Evolutionary conservation across 2,113 vertebrate species (phyloP).

Genomic region (Dicentrarchus labrax): DNA sequence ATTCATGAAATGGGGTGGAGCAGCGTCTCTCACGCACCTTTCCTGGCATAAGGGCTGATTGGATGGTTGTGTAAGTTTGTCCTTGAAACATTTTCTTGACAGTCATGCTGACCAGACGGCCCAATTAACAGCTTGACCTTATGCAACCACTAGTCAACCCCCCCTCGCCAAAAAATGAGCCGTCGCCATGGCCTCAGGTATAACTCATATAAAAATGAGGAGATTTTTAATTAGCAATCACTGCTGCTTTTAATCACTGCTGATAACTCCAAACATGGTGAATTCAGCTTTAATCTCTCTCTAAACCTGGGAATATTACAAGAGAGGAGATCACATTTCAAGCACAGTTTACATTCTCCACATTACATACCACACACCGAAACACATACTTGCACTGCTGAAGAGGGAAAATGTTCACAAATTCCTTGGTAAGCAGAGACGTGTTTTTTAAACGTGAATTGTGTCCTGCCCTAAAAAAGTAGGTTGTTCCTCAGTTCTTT

Average conservation of each 20-base stretch:
- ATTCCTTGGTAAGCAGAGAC: constrained; percentile 1
- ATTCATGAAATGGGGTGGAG: constrained; percentile 66
- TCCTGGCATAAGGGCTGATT: constrained; percentile 30
- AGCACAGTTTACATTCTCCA: constrained; percentile 71
- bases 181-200: not conserved
- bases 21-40: constrained; percentile 66
- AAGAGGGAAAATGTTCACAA: constrained; percentile 11
- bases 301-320: constrained; percentile 44
- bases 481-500: not conserved
- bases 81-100: constrained; percentile 11
- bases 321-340: constrained; percentile 65
- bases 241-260: constrained; percentile 8
- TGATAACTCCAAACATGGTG: constrained; percentile 24
- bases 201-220: not conserved
- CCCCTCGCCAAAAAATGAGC: not conserved
- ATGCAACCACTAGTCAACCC: not conserved
- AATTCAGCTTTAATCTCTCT: constrained; percentile 43
- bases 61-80: constrained; percentile 39
- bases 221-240: not conserved
- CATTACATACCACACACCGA: constrained; percentile 67
- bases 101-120: not conserved
- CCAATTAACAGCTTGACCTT: not conserved
- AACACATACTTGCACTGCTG: constrained; percentile 6
- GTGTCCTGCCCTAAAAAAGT: not conserved
- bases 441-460: not conserved